Evolutionary conservation across 2,113 vertebrate species (phyloP), one percentile per base, ranked within the genome.

Genomic region (Hypomesus transpacificus): DNA sequence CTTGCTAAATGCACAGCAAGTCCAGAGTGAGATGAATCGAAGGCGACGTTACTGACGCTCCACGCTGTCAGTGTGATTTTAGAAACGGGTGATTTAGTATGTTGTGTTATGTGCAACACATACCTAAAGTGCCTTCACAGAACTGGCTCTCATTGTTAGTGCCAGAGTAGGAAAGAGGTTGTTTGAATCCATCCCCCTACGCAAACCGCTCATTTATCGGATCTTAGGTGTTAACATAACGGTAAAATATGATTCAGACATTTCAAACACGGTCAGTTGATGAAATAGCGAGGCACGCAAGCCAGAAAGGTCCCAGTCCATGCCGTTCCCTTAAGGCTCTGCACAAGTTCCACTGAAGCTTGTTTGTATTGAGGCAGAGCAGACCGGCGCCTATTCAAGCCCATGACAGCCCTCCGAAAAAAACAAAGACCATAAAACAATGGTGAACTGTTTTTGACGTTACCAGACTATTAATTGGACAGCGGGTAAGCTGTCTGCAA

Each of bases 401-500:
- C 86, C 18, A 65, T 86, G 85, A 89, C 87, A 86, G 87, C 86
- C 86, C 83, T 81, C 56, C 24, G 22, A 51, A 78, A 68, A 85
- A 81, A 83, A 87, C 77, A 84, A 87, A 85, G 81, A 81, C 80
- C 67, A 85, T 85, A 86, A 89, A 89, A 92, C 88, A 92, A 90
- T 88, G 87, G 84, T 80, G 85, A 90, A 88, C 84, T 88, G 86
- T 84, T 89, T 85, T 81, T 89, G 85, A 90, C 85, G 87, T 89
- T 87, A 88, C 83, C 82, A 82, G 88, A 88, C 87, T 86, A 86
- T 88, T 89, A 91, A 88, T 90, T 91, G 86, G 87, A 85, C 80
- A 77, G 81, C 75, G 54, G 62, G 65, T 71, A 63, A 24, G 75
- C 75, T 80, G 87, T 85, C 86, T 84, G 85, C 78, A 24, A 76